Evolutionary conservation across 1,140 invertebrate genomes (phyloP), one percentile per base, ranked within the genome.

Genomic region (Meloidogyne floridensis): DNA sequence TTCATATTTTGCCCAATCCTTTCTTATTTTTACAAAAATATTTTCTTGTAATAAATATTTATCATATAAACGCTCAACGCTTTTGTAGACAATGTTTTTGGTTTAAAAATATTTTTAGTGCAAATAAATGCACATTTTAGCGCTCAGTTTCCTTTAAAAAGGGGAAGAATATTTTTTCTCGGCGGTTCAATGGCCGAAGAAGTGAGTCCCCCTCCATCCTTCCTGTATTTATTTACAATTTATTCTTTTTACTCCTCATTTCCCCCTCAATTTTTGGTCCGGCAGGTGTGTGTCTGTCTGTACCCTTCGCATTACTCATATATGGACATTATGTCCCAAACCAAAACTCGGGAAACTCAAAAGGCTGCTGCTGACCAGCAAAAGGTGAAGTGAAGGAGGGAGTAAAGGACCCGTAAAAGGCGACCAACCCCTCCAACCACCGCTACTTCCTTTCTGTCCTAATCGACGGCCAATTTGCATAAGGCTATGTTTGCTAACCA

Each of bases 131-230:
- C 59, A n/a, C 15, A 65, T 32, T 32, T 32, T 32, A 32, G 32
- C 32, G 32, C 32, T 32, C 32, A 32, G 32, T 32, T 32, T 32
- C 32, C 32, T 32, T 32, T 32, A 32, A 32, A 59, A 4, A 5
- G 4, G 3, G 20, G 32, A 32, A 32, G 32, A 32, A 32, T 32
- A 32, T 32, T 15, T 6, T 11, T 18, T 65, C 10, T 65, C n/a
- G n/a, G 47, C 47, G 47, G 47, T 65, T 65, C 59, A 65, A 65
- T 65, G 59, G 59, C 59, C 59, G n/a, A 65, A 65, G 59, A 65
- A 59, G 56, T 59, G 56, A 59, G n/a, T 8, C 59, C 32, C 32
- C 32, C 32, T 32, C 32, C 32, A 32, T 32, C 32, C 59, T n/a
- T n/a, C 15, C n/a, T 65, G 15, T n/a, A 65, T 65, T 65, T 65